Evolutionary conservation across 2,113 vertebrate species (phyloP).

Genomic region (Coturnix japonica): DNA sequence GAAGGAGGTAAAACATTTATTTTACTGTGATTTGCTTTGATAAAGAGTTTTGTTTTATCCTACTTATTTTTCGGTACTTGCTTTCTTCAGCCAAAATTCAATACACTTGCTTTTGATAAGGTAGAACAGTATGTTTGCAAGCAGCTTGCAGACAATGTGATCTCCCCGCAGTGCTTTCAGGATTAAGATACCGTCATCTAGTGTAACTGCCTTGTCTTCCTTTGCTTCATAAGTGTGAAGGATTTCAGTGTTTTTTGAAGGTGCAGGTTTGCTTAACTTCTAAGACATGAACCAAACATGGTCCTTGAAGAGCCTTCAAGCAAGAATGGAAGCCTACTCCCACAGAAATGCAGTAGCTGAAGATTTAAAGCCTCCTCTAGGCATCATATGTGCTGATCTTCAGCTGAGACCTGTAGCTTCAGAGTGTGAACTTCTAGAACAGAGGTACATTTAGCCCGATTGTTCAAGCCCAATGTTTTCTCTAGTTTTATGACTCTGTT

Average conservation of each 20-base stretch:
- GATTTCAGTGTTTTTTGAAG: background rate
- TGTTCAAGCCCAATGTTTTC: background rate
- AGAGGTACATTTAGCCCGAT: background rate
- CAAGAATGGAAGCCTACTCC: background rate
- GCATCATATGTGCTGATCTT: background rate
- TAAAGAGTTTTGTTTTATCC: background rate
- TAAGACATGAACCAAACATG: background rate
- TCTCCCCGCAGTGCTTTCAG: background rate
- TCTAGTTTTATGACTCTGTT: background rate
- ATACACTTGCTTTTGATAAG: fast-evolving
- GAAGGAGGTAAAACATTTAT: background rate
- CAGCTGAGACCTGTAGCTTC: background rate
- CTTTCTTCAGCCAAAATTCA: background rate
- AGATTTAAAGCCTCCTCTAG: background rate
- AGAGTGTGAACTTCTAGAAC: background rate
- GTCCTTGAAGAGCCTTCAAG: background rate
- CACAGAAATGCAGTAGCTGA: background rate
- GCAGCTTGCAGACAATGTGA: background rate
- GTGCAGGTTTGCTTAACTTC: background rate
- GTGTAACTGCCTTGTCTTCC: background rate
- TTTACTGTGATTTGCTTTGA: background rate
- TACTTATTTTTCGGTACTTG: background rate
- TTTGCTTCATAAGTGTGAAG: background rate
- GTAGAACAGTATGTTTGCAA: background rate
- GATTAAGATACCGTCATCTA: background rate